These are phyloP conservation scores for Danaus chrysippus DNA, from an alignment of 2,888 invertebrate species.

Conservation along the genomic window DNA sequence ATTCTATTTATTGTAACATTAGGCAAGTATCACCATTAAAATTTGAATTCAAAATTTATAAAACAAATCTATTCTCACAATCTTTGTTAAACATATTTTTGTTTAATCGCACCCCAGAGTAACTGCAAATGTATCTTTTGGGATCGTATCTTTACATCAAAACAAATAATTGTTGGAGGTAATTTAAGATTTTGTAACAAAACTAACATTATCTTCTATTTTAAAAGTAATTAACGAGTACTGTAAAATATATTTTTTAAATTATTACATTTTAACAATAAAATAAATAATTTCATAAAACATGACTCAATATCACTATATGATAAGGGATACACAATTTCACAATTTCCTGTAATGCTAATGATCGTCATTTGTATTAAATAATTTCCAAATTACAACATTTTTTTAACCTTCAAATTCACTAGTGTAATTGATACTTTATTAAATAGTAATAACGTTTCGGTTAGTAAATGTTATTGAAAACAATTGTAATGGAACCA, in stretches of 20 bases:
- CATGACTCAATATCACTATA: neutral
- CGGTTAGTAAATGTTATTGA: neutral
- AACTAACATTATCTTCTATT: too few relatives aligned
- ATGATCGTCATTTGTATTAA: neutral
- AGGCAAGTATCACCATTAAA: too few relatives aligned
- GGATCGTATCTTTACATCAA: constrained; percentile 24
- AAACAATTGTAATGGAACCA: neutral
- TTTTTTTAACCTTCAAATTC: neutral
- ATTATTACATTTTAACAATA: too few relatives aligned
- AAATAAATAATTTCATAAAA: neutral
- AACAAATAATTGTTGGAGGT: constrained; percentile 18
- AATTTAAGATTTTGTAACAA: neutral
- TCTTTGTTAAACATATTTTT: constrained; percentile 17
- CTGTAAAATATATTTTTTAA: too few relatives aligned
- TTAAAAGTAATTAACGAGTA: too few relatives aligned
- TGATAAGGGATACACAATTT: neutral
- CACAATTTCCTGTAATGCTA: neutral
- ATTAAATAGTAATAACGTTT: neutral
- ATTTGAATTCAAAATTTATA: neutral
- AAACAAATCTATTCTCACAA: constrained; percentile 2
- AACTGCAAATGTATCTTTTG: constrained; percentile 24
- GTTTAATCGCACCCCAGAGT: constrained; percentile 20
- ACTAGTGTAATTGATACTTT: neutral
- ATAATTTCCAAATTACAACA: neutral
- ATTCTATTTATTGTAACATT: too few relatives aligned